Evolutionary conservation across 1,140 invertebrate species (phyloP), one percentile per base, ranked within the genome.

Genomic region (Bombus sibiricus): DNA sequence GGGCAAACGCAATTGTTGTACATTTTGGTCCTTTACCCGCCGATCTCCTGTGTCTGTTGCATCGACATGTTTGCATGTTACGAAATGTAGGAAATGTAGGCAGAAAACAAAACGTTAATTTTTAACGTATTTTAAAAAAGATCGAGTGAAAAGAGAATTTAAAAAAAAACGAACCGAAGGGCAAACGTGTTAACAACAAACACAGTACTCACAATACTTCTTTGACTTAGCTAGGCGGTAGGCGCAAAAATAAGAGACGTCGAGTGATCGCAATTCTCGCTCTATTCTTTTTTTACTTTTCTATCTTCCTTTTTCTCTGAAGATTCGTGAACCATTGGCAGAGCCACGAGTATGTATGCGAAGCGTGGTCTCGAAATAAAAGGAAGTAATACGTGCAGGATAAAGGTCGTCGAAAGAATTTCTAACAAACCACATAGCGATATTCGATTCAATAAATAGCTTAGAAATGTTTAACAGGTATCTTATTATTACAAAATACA

Each of bases 341-440:
- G 66, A 68, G 34, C 22, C 66, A 71, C 87, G 66, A 62, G 86
- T 86, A 69, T 25, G 37, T 68, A 57, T 15, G 57, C 53, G 69
- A 74, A 88, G 53, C 73, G 57, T 41, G 71, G 69, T 79, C 78
- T 89, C 57, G 39, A 43, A 86, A 86, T 80, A 86, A 86, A 88
- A 34, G 39, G 37, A 39, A 74, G 43, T 75, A 32, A 81, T 43
- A 87, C 85, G 76, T 59, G 43, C 32, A n/a, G 47, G n/a, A 80
- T 83, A 86, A 88, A 64, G 37, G 41, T 79, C 47, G 71, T 86
- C 73, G 83, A 92, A 91, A 89, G 88, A 92, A 92, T 89, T 91
- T 90, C 74, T 76, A 91, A 92, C 88, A 90, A 89, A 92, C 91
- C 86, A 92, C 90, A 92, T 92, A 91, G 88, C 86, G 91, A 90